Percentiles rank a stretch among this genome's conserved stretches.
Evolutionary conservation across 2,113 vertebrate genomes (phyloP).

Genomic region (Thamnophis sirtalis): DNA sequence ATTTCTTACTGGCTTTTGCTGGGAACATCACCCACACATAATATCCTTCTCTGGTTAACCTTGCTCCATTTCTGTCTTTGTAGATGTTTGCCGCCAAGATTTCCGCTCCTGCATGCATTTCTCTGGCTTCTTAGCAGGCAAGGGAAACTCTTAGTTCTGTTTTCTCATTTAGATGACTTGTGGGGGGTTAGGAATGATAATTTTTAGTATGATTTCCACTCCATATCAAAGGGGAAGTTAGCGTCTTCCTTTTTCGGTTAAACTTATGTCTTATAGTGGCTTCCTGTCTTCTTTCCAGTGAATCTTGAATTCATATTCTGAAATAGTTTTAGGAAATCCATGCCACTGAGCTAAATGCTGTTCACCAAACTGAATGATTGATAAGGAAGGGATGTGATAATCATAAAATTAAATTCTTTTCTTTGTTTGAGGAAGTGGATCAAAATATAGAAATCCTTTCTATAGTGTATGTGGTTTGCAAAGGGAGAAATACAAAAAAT

Average conservation of each 20-base stretch:
- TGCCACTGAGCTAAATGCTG: neutral
- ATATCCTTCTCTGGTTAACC: neutral
- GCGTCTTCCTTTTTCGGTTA: constrained; percentile 4
- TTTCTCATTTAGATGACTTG: fast-evolving
- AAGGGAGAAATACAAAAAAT: neutral
- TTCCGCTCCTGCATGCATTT: neutral
- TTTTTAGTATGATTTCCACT: fast-evolving
- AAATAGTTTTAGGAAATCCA: neutral
- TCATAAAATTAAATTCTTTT: neutral
- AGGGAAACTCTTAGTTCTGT: fast-evolving
- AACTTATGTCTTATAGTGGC: neutral
- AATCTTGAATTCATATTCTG: neutral
- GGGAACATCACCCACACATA: neutral
- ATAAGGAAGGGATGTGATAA: neutral
- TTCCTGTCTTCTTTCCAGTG: neutral
- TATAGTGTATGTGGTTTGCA: neutral
- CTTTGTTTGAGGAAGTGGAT: neutral
- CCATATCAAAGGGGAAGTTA: neutral
- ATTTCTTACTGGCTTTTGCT: neutral
- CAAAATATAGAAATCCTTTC: neutral
- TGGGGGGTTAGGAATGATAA: neutral
- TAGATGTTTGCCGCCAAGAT: neutral
- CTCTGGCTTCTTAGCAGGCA: fast-evolving
- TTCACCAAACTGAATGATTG: neutral
- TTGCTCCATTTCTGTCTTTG: neutral